phyloP scores from a whole-genome alignment of 2,113 vertebrate species.

The Symphodus melops region DNA sequence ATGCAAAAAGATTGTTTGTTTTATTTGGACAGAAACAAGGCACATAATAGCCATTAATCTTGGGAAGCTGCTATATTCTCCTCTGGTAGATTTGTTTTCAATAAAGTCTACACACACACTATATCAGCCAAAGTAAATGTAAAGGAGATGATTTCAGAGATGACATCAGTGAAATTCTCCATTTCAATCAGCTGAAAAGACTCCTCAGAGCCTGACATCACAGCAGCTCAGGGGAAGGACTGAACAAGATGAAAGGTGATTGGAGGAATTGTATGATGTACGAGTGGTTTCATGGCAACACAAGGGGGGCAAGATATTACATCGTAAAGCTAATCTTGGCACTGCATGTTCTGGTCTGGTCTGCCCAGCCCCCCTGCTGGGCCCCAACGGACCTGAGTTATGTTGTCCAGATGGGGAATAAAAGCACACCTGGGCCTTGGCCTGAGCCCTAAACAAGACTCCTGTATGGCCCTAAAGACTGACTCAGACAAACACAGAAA shows the following conservation, averaged over 20 bases:
- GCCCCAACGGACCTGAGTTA: conserved; percentile 57
- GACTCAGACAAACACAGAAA: conserved; percentile 71
- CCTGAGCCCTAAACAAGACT: conserved; percentile 40
- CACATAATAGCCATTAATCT: neutral
- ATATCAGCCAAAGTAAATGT: neutral
- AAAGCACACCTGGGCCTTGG: conserved; percentile 76
- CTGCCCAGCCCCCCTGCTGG: conserved; percentile 48
- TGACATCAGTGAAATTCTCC: conserved; percentile 2
- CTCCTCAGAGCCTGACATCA: neutral
- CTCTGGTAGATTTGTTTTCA: neutral
- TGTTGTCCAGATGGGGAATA: conserved; percentile 79
- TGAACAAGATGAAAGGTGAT: neutral
- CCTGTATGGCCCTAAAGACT: conserved; percentile 54
- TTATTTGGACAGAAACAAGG: neutral
- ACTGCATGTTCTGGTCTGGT: conserved; percentile 56
- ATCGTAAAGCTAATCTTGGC: conserved; percentile 70
- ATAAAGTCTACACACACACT: neutral
- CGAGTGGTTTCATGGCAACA: conserved; percentile 66
- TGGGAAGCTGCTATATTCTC: neutral
- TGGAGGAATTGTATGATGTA: conserved; percentile 40
- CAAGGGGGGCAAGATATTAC: conserved; percentile 49
- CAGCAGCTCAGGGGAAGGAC: conserved; percentile 18
- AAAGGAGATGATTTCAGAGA: conserved; percentile 15
- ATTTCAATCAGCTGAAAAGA: conserved; percentile 8
- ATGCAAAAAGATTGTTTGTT: no score